Evolutionary conservation across 2,113 vertebrate genomes (phyloP).

Genomic region (Leptobrachium ailaonicum): DNA sequence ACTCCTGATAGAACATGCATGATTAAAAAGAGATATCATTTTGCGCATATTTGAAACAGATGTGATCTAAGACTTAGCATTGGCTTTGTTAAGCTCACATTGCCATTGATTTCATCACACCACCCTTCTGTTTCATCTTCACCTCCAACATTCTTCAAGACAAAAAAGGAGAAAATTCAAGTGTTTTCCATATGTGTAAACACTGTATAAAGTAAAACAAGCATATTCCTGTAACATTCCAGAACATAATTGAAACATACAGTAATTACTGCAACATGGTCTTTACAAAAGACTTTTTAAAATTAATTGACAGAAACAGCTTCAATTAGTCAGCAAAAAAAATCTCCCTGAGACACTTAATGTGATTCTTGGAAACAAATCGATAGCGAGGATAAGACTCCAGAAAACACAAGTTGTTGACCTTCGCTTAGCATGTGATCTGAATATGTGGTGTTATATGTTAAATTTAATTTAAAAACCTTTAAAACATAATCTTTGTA

Average conservation of each 20-base stretch:
- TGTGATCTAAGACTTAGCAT: not conserved
- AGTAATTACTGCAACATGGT: slow-evolving; percentile 44
- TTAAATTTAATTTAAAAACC: not conserved
- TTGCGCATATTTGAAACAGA: slow-evolving; percentile 24
- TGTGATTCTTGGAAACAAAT: slow-evolving; percentile 38
- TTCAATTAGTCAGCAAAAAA: slow-evolving; percentile 41
- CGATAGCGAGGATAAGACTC: slow-evolving; percentile 12
- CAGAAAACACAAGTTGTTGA: slow-evolving; percentile 25
- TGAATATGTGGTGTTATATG: not conserved
- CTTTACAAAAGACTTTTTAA: slow-evolving; percentile 13
- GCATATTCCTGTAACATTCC: slow-evolving; percentile 37
- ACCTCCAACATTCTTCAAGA: not conserved
- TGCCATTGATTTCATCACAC: slow-evolving; percentile 3
- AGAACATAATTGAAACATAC: slow-evolving; percentile 26
- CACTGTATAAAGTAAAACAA: slow-evolving; percentile 36
- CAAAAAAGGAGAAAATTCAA: slow-evolving; percentile 28
- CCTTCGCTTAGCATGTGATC: slow-evolving; percentile 20
- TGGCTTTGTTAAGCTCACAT: not conserved
- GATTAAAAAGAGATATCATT: slow-evolving; percentile 21
- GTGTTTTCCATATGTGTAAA: slow-evolving; percentile 49
- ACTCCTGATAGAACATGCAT: slow-evolving; percentile 10
- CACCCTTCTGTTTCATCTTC: slow-evolving; percentile 22
- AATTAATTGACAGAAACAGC: slow-evolving; percentile 44
- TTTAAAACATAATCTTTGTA: no score
- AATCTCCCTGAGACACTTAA: slow-evolving; percentile 19